Conservation (phyloP, 1,140 invertebrate genomes). For the Polypedilum pembai region DNA sequence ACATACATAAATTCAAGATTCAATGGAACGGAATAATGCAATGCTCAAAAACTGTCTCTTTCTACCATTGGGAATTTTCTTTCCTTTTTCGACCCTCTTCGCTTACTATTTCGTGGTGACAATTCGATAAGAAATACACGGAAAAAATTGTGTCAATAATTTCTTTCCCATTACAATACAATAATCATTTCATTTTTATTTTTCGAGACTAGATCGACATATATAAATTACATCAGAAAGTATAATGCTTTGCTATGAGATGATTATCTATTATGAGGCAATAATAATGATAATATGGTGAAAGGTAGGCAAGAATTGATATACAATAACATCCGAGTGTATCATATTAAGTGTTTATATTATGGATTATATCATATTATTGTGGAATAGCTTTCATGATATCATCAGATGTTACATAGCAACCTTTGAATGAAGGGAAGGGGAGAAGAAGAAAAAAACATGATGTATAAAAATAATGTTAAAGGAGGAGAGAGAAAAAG, state of each 20-base stretch:
- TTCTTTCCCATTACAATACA: not conserved
- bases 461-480: too few species aligned
- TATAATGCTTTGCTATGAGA: not conserved
- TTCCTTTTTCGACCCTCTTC: not conserved
- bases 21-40: not conserved
- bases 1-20: constrained; percentile 19
- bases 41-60: not conserved
- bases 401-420: too few species aligned
- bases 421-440: too few species aligned
- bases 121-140: not conserved
- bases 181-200: not conserved
- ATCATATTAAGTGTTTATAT: constrained; percentile 19
- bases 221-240: not conserved
- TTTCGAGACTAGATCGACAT: not conserved
- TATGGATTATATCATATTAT: constrained; percentile 5
- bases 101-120: not conserved
- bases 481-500: too few species aligned
- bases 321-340: not conserved
- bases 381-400: not conserved
- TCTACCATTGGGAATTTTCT: too few species aligned
- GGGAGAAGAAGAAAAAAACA: too few species aligned
- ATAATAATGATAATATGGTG: constrained; percentile 2
- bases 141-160: not conserved
- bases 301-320: not conserved
- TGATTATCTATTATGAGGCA: constrained; percentile 18